Conservation (phyloP, 2,888 invertebrate species). For the Amphipyra tragopoginis region DNA sequence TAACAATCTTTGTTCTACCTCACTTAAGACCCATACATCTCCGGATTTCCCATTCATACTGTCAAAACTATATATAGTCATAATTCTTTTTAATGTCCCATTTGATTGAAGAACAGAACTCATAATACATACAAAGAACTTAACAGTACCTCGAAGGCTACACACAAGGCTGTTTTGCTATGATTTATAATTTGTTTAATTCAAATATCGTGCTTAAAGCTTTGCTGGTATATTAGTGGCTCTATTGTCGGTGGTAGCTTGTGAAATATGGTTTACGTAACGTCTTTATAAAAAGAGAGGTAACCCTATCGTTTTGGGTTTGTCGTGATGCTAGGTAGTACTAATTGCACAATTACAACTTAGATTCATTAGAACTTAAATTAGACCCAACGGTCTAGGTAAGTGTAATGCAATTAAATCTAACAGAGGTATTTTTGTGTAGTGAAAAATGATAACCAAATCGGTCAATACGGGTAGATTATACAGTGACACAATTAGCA, state of each 20-base stretch:
- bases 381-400: no score
- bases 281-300: conserved; percentile 39
- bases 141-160: conserved; percentile 81
- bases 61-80: conserved; percentile 84
- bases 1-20: conserved; percentile 47
- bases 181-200: conserved; percentile 86
- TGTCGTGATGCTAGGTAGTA: not conserved
- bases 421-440: no score
- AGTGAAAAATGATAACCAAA: no score
- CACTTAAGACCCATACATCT: conserved; percentile 53
- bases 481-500: no score
- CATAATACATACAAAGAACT: conserved; percentile 80
- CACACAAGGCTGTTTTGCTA: conserved; percentile 84
- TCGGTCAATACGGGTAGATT: no score
- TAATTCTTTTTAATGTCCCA: conserved; percentile 87
- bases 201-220: conserved; percentile 79
- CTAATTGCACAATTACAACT: no score
- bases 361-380: no score
- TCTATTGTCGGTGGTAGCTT: conserved; percentile 48
- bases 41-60: conserved; percentile 80
- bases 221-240: conserved; percentile 50
- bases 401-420: no score
- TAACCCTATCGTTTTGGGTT: conserved; percentile 31
- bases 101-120: conserved; percentile 83
- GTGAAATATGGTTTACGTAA: conserved; percentile 55